Conservation (phyloP, 2,888 invertebrate genomes). For the Drosophila mimetica region DNA sequence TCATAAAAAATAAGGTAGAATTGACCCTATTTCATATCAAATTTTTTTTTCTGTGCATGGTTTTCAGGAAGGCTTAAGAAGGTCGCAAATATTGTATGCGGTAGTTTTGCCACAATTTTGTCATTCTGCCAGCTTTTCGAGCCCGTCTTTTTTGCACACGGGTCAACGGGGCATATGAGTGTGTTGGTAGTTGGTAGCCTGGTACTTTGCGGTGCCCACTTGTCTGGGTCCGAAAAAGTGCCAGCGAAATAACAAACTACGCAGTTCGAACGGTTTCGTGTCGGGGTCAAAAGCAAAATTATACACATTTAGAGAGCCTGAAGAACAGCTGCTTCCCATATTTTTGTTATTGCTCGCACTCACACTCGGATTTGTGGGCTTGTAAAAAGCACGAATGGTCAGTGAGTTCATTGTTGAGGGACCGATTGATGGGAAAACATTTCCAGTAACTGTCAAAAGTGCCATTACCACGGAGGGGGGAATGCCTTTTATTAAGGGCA, state of each 20-base stretch:
- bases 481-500: constrained; percentile 1
- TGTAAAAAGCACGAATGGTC: constrained; percentile 29
- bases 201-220: constrained; percentile 59
- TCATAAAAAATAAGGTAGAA: too few species aligned
- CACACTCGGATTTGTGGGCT: not conserved
- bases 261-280: constrained; percentile 45
- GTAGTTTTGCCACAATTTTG: constrained; percentile 43
- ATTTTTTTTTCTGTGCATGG: too few species aligned
- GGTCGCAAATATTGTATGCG: constrained; percentile 12
- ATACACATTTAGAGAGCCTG: constrained; percentile 1
- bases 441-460: constrained; percentile 19
- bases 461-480: not conserved
- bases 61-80: constrained; percentile 25
- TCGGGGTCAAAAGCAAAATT: constrained; percentile 9
- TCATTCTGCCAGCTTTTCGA: constrained; percentile 57
- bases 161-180: constrained; percentile 38
- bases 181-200: constrained; percentile 20
- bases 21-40: too few species aligned
- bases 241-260: constrained; percentile 45
- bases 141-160: constrained; percentile 25
- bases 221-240: constrained; percentile 58
- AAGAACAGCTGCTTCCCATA: constrained; percentile 19
- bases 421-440: constrained; percentile 32
- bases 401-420: constrained; percentile 25
- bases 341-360: constrained; percentile 8